These are phyloP conservation scores for Maniola jurtina DNA, from an alignment of 1,140 invertebrate species.

Conservation along the genomic window DNA sequence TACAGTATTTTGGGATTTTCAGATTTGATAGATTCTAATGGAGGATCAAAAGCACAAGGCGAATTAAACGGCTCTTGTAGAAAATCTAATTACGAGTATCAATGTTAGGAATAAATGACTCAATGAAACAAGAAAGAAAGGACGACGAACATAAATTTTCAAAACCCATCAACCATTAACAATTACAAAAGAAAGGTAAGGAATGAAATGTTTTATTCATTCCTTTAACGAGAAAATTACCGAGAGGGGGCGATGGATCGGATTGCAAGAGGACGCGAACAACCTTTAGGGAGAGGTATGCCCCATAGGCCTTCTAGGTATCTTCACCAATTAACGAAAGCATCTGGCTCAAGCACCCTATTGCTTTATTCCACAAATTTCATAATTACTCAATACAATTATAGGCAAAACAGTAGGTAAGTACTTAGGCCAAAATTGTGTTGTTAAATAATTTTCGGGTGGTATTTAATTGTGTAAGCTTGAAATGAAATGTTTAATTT, in stretches of 20 bases:
- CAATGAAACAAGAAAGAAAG: slow-evolving; percentile 48
- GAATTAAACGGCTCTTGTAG: not conserved
- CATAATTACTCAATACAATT: slow-evolving; percentile 21
- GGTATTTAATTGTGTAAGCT: not conserved
- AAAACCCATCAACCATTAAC: slow-evolving; percentile 76
- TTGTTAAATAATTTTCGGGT: slow-evolving; percentile 10
- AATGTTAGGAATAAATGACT: slow-evolving; percentile 46
- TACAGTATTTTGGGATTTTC: too few species aligned
- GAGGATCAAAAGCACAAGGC: not conserved
- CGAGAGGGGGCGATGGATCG: slow-evolving; percentile 70
- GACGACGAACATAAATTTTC: slow-evolving; percentile 68
- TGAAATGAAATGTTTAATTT: slow-evolving; percentile 11
- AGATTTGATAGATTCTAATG: too few species aligned
- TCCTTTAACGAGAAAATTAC: slow-evolving; percentile 77
- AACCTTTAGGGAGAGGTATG: slow-evolving; percentile 66
- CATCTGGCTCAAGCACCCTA: slow-evolving; percentile 42
- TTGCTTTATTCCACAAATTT: slow-evolving; percentile 43
- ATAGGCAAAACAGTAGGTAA: slow-evolving; percentile 6
- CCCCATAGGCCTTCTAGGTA: slow-evolving; percentile 65
- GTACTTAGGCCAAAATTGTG: slow-evolving; percentile 3
- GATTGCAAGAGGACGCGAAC: slow-evolving; percentile 69
- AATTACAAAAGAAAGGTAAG: slow-evolving; percentile 76
- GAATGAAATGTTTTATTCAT: slow-evolving; percentile 79
- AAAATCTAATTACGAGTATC: slow-evolving; percentile 39
- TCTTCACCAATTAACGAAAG: slow-evolving; percentile 63